These are phyloP conservation scores for Macaca fascicularis DNA, from an alignment of 2,113 vertebrate genomes.

Conservation along the genomic window DNA sequence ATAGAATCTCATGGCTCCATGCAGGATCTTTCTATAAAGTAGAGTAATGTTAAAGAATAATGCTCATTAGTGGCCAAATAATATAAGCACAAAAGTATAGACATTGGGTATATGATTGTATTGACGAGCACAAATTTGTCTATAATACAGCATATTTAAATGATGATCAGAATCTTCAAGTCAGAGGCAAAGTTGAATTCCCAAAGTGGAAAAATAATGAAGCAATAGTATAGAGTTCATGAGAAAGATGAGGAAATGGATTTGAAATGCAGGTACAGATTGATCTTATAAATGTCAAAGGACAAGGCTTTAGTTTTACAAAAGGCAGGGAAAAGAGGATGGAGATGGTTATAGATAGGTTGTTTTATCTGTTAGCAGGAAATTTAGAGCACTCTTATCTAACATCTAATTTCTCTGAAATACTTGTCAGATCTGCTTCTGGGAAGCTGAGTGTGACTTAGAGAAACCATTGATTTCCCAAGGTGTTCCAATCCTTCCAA, in stretches of 20 bases:
- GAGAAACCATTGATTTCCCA: not conserved
- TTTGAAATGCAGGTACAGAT: fast-evolving
- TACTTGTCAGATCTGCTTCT: not conserved
- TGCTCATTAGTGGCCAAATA: not conserved
- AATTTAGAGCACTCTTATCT: not conserved
- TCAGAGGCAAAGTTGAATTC: not conserved
- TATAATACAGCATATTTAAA: not conserved
- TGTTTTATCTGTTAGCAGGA: not conserved
- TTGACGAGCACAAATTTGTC: not conserved
- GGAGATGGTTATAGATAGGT: not conserved
- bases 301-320: not conserved
- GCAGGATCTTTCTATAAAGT: not conserved
- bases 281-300: not conserved
- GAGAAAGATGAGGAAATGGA: not conserved
- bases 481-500: not conserved
- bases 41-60: not conserved
- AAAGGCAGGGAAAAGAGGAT: not conserved
- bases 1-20: not conserved
- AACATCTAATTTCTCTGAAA: not conserved
- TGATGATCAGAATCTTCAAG: not conserved
- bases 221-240: not conserved
- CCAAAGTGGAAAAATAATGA: not conserved
- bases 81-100: not conserved
- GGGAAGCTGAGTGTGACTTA: not conserved
- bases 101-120: not conserved